Evolutionary conservation across 2,888 invertebrate genomes (phyloP), one percentile per base, ranked within the genome.

Genomic region (Tiphia femorata): DNA sequence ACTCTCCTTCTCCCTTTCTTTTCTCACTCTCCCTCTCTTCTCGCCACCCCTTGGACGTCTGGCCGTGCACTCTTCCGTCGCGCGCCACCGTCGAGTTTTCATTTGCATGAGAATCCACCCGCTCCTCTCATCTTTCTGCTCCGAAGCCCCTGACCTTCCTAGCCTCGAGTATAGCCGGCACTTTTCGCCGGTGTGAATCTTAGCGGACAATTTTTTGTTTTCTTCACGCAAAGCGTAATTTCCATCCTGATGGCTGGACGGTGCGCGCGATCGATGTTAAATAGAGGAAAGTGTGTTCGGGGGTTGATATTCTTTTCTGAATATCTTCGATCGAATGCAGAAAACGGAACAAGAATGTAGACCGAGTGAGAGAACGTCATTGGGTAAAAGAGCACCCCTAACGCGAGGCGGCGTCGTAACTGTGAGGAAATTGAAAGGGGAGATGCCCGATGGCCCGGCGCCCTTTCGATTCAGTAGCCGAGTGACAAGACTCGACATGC

Each of bases 61-160:
- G n/a, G n/a, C n/a, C n/a, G 42, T 33, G 27, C 42, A 44, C 38
- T 19, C 33, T 19, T 20, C 30, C 55, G 41, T 35, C 46, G 41
- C 58, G 46, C 38, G 33, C 35, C 52, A 40, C 55, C 43, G 54
- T 53, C 37, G 58, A 58, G 63, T 61, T 61, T 64, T 59, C 70
- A 67, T 70, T 69, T 69, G 70, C 69, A 70, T 70, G 60, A 67
- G 67, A 69, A 66, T 70, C 43, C 57, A n/a, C 44, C 41, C 56
- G 55, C 50, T 58, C 46, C 60, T 59, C 54, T 62, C 62, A 54
- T 70, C 53, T 44, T 55, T 52, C 58, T 63, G 46, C 62, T 63
- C 47, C 49, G 38, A 40, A 55, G 58, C 58, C 51, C n/a, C 49
- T 63, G 63, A 72, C 72, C 67, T 73, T 69, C n/a, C n/a, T n/a